Evolutionary conservation across 2,888 invertebrate genomes (phyloP).

Genomic region (Hipparchia sbordonii): DNA sequence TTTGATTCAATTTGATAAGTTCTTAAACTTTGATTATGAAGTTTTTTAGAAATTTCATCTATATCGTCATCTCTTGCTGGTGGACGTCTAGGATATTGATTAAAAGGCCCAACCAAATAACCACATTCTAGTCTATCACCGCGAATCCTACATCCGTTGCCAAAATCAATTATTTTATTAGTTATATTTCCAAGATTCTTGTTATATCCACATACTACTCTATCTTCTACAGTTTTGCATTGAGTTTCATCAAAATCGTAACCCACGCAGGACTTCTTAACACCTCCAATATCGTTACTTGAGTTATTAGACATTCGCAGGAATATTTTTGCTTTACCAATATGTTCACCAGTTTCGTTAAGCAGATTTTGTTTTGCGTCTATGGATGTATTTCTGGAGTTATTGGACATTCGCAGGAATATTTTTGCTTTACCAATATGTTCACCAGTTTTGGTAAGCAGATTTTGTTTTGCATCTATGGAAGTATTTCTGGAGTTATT

Average conservation of each 20-base stretch:
- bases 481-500: background rate
- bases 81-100: slow-evolving; percentile 41
- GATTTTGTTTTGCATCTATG: background rate
- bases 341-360: background rate
- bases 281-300: background rate
- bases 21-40: background rate
- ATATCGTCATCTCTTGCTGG: slow-evolving; percentile 34
- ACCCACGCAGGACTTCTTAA: slow-evolving; percentile 43
- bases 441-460: background rate
- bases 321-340: background rate
- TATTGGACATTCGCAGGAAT: background rate
- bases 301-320: slow-evolving; percentile 1
- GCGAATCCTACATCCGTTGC: slow-evolving; percentile 57
- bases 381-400: background rate
- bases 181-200: slow-evolving; percentile 54
- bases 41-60: background rate
- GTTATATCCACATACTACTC: slow-evolving; percentile 68
- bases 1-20: background rate
- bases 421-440: background rate
- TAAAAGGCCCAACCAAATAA: slow-evolving; percentile 49
- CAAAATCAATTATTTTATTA: slow-evolving; percentile 47
- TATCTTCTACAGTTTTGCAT: slow-evolving; percentile 56
- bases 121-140: slow-evolving; percentile 71
- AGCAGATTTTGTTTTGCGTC: background rate
- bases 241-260: slow-evolving; percentile 58